These are phyloP conservation scores for Poeciliopsis occidentalis DNA, from an alignment of 2,113 vertebrate genomes.

Conservation along the genomic window DNA sequence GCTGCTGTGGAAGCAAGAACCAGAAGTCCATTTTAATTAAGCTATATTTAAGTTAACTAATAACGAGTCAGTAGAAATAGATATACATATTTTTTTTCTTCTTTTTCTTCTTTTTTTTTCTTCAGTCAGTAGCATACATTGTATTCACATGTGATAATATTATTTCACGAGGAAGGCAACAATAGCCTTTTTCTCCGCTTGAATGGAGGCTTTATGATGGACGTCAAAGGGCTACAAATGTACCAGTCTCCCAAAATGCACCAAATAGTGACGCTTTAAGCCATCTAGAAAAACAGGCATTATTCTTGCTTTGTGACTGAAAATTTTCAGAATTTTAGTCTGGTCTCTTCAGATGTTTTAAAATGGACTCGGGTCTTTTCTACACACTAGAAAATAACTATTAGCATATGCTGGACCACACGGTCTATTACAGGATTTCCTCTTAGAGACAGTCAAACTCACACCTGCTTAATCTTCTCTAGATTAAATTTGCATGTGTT, in stretches of 20 bases:
- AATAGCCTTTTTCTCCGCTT: slow-evolving; percentile 59
- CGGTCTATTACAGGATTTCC: not conserved
- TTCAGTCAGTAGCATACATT: slow-evolving; percentile 21
- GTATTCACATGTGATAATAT: slow-evolving; percentile 55
- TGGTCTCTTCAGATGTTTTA: slow-evolving; percentile 1
- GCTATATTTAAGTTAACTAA: not conserved
- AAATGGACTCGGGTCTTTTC: not conserved
- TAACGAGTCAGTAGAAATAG: not conserved
- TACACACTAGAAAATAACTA: not conserved
- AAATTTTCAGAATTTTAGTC: not conserved
- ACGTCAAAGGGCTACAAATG: slow-evolving; percentile 43
- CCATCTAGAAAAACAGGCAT: not conserved
- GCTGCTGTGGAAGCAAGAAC: not conserved
- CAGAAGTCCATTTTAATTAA: not conserved
- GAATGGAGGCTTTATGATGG: slow-evolving; percentile 61
- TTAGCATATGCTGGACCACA: not conserved
- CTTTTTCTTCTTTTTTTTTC: not conserved
- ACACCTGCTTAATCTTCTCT: slow-evolving; percentile 11
- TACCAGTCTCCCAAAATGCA: slow-evolving; percentile 52
- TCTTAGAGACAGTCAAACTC: not conserved
- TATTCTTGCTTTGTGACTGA: not conserved
- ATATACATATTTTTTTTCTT: not conserved
- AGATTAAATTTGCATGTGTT: slow-evolving; percentile 1
- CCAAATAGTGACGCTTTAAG: slow-evolving; percentile 34
- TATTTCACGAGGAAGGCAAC: slow-evolving; percentile 52